Evolutionary conservation across 2,888 invertebrate genomes (phyloP), one percentile per base, ranked within the genome.

Genomic region (Vandiemenella viatica): DNA sequence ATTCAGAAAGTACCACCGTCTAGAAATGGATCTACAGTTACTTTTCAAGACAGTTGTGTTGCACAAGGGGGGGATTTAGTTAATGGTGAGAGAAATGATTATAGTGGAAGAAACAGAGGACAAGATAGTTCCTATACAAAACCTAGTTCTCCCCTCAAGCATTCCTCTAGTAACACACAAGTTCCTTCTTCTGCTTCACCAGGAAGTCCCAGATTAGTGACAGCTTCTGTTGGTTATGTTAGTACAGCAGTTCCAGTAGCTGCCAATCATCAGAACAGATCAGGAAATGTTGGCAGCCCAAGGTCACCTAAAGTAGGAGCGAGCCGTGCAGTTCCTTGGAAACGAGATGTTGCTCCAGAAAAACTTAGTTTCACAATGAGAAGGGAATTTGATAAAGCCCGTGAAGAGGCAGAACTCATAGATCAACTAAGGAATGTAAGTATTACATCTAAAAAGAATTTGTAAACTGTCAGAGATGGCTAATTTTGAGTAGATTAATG

Each of bases 321-420:
- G 20, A 48, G 46, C 22, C 48, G 52, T 7, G 45, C 41, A 18
- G 45, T 54, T 37, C 45, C 52, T 13, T 86, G 85, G 85, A 83
- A 78, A 58, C 79, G 79, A 59, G 82, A 83, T 42, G 66, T 76
- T 55, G 68, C 77, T 37, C 68, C 75, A 1, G 85, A 85, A 56
- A 86, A 86, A 63, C 77, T 89, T 59, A 86, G 84, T 62, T 91
- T 91, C 65, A 92, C 92, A 1, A 89, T 92, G 83, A 78, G 90
- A 60, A 74, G 92, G 56, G 91, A 91, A 66, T 85, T 90, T 56
- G 90, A 92, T 64, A 84, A 87, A 59, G 88, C 89, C 60, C 82
- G 84, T 63, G 91, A 91, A 65, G 91, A 92, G 64, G 79, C 80
- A 5, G 88, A 90, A 62, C 69, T 91, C 58, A 77, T 92, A 61